Base-by-base conservation (phyloP, 2,888 invertebrate species). In the Drosophila subsilvestris region DNA sequence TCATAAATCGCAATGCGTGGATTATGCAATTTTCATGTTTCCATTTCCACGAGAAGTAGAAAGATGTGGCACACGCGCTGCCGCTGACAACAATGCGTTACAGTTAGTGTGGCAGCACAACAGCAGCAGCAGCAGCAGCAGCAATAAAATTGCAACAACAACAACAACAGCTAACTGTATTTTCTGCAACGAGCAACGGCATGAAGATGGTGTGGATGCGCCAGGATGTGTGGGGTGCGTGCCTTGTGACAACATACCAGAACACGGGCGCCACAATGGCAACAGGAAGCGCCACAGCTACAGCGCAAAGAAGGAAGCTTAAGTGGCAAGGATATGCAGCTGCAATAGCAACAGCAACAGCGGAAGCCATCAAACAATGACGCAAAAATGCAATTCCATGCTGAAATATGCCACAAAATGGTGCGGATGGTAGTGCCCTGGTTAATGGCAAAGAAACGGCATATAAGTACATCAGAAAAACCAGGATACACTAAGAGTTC, bases 1-100 rank as follows among this genome's bases (percentile, higher is more conserved):
- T 88, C 89, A 89, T 90, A 89, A 89, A 89, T 89, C 88, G 89
- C 76, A 86, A 83, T 80, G 89, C 89, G 84, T 86, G 81, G 82
- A 87, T 88, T 88, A 89, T 85, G 86, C 80, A 89, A 88, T 89
- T 89, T 88, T 86, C 84, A 90, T 89, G 84, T 89, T 82, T 76
- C 73, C 86, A 76, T 83, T 82, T 71, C 74, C 75, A 60, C 63
- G 56, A 45, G 66, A 51, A 22, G 22, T 55, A 45, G 74, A 77
- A 67, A 63, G 57, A 65, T 70, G 65, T 62, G 72, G 51, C 57
- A 69, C 59, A 20, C 59, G 70, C 63, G 63, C 53, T 59, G 55
- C 58, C 44, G 60, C 83, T 75, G 86, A 82, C 88, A 86, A 88
- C 83, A 86, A 83, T 82, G 74, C 88, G 75, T 82, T 86, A 74